phyloP scores from a whole-genome alignment of 1,140 invertebrate genomes.

The Plutomurus gul region DNA sequence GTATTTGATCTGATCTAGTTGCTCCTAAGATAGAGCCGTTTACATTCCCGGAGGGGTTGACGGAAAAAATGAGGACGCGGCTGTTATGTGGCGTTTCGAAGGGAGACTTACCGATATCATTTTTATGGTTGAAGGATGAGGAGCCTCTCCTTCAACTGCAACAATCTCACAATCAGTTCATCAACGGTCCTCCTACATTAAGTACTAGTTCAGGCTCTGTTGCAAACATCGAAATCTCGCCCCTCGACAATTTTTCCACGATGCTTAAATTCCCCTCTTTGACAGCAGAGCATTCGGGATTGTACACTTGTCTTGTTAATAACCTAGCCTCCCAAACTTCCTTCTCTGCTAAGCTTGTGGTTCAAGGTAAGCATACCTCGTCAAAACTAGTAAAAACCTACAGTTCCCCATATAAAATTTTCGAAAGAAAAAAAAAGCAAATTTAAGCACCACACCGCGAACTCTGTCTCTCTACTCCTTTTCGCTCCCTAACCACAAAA shows the following conservation, averaged over 20 bases:
- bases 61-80: slow-evolving; percentile 81
- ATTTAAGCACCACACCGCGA: background rate
- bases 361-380: slow-evolving; percentile 72
- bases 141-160: slow-evolving; percentile 61
- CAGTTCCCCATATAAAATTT: background rate
- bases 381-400: background rate
- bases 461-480: background rate
- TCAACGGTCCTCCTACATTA: background rate
- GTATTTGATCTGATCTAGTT: slow-evolving; percentile 61
- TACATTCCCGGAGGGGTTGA: slow-evolving; percentile 78
- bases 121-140: slow-evolving; percentile 79
- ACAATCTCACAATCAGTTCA: slow-evolving; percentile 1
- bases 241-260: slow-evolving; percentile 74
- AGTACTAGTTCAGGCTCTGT: background rate
- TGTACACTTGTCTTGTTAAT: slow-evolving; percentile 77
- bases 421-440: background rate
- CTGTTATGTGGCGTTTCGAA: slow-evolving; percentile 82
- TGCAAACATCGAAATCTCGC: slow-evolving; percentile 68
- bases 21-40: slow-evolving; percentile 82
- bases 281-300: slow-evolving; percentile 72
- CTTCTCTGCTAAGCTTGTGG: slow-evolving; percentile 73
- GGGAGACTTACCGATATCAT: slow-evolving; percentile 74
- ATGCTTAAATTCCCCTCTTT: slow-evolving; percentile 77
- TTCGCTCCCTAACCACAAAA: background rate
- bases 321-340: slow-evolving; percentile 77